These are phyloP conservation scores for Cariama cristata DNA, from an alignment of 2,113 vertebrate species.

Conservation along the genomic window DNA sequence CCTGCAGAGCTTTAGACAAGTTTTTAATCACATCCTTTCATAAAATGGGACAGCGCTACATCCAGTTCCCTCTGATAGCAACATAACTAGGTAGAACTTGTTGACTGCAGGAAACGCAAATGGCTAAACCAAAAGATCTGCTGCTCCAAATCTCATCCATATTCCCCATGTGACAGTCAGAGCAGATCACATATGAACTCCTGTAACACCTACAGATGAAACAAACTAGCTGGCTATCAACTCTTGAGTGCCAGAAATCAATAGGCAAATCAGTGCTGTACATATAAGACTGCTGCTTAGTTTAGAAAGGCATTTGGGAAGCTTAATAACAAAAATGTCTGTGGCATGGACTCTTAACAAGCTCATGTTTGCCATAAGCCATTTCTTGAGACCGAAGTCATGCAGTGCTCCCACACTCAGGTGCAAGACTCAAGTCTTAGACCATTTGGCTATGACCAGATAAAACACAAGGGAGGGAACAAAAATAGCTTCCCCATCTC, in stretches of 20 bases:
- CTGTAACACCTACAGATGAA: not conserved
- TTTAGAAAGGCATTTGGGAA: not conserved
- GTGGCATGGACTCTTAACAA: not conserved
- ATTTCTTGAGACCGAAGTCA: conserved; percentile 3
- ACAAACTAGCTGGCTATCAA: not conserved
- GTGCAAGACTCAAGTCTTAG: not conserved
- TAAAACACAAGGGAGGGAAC: not conserved
- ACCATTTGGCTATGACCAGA: not conserved
- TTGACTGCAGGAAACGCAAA: not conserved
- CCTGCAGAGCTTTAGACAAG: not conserved
- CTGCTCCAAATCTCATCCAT: not conserved
- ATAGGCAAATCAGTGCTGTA: not conserved
- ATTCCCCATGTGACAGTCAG: not conserved
- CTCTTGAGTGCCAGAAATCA: not conserved
- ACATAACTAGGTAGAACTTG: not conserved
- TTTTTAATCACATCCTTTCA: not conserved
- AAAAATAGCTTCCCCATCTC: conserved; percentile 2
- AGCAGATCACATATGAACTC: not conserved
- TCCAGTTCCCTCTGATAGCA: not conserved
- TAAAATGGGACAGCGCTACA: not conserved
- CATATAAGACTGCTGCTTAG: not conserved
- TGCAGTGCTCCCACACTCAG: not conserved
- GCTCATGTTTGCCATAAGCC: not conserved
- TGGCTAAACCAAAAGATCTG: not conserved
- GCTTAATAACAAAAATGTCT: not conserved